Percentiles rank a stretch among this genome's conserved stretches.
Evolutionary conservation across 2,113 vertebrate genomes (phyloP).

Genomic region (Boulengeromyrus knoepffleri): DNA sequence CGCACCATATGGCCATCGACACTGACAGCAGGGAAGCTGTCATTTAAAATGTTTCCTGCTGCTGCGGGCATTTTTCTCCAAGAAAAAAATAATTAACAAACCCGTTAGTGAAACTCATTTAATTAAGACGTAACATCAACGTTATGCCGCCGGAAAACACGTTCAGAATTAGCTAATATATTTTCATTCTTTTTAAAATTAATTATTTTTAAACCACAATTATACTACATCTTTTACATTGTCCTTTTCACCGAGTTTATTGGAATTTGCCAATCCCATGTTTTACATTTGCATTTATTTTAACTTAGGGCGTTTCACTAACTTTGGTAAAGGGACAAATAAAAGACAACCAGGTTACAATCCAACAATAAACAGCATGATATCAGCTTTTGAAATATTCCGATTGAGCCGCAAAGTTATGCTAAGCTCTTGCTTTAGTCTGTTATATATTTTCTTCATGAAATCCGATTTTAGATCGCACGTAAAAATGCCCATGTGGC

Average conservation of each 20-base stretch:
- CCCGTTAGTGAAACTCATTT: not conserved
- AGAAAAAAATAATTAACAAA: slow-evolving; percentile 7
- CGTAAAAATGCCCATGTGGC: not conserved
- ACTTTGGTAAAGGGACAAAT: not conserved
- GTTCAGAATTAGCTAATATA: not conserved
- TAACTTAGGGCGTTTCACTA: not conserved
- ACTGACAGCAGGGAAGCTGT: not conserved
- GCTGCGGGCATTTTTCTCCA: not conserved
- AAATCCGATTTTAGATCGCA: not conserved
- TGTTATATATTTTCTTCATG: not conserved
- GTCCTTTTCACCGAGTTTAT: not conserved
- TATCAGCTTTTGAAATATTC: not conserved
- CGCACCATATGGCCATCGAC: slow-evolving; percentile 11
- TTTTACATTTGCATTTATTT: not conserved
- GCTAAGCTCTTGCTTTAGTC: not conserved
- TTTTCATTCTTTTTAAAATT: not conserved
- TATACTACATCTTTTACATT: not conserved
- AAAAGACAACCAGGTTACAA: not conserved
- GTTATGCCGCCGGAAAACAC: not conserved
- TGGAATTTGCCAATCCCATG: not conserved
- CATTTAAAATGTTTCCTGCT: not conserved
- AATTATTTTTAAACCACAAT: too few species aligned
- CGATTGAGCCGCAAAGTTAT: not conserved
- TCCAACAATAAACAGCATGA: not conserved
- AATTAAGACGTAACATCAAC: not conserved